These are phyloP conservation scores for Antheraea assamensis DNA, from an alignment of 2,888 invertebrate genomes.

Conservation along the genomic window DNA sequence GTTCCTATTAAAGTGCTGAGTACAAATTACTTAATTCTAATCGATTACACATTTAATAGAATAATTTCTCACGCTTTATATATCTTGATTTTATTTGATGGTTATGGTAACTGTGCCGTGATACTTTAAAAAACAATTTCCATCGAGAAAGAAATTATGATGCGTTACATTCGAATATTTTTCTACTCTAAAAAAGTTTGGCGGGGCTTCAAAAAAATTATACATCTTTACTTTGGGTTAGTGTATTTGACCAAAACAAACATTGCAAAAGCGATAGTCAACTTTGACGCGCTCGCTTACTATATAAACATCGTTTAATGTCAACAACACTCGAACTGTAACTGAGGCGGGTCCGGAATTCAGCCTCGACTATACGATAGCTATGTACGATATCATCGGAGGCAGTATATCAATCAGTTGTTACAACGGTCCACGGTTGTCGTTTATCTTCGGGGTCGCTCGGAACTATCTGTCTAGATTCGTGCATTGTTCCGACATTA, in stretches of 20 bases:
- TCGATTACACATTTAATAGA: constrained; percentile 25
- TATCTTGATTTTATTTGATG: constrained; percentile 31
- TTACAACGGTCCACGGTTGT: constrained; percentile 77
- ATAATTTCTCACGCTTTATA: constrained; percentile 39
- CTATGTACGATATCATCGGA: constrained; percentile 69
- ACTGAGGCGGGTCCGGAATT: constrained; percentile 76
- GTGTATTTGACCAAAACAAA: constrained; percentile 55
- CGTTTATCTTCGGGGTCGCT: constrained; percentile 78
- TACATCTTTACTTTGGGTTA: constrained; percentile 27
- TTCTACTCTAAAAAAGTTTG: constrained; percentile 19
- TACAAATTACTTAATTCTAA: constrained; percentile 43
- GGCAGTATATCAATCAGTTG: constrained; percentile 80
- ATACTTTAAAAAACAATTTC: background rate
- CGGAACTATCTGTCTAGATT: constrained; percentile 78
- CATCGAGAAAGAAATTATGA: background rate
- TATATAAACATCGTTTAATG: constrained; percentile 75
- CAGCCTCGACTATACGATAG: constrained; percentile 59
- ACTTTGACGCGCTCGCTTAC: constrained; percentile 55
- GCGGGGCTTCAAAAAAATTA: constrained; percentile 39
- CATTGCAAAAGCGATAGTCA: constrained; percentile 52
- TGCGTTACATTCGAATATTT: constrained; percentile 9
- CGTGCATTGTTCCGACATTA: constrained; percentile 80
- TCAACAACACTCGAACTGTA: constrained; percentile 76
- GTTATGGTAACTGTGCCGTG: constrained; percentile 25
- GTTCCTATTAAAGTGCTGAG: constrained; percentile 43